These are phyloP conservation scores for Dipodomys spectabilis DNA, from an alignment of 2,113 vertebrate genomes.

Conservation along the genomic window DNA sequence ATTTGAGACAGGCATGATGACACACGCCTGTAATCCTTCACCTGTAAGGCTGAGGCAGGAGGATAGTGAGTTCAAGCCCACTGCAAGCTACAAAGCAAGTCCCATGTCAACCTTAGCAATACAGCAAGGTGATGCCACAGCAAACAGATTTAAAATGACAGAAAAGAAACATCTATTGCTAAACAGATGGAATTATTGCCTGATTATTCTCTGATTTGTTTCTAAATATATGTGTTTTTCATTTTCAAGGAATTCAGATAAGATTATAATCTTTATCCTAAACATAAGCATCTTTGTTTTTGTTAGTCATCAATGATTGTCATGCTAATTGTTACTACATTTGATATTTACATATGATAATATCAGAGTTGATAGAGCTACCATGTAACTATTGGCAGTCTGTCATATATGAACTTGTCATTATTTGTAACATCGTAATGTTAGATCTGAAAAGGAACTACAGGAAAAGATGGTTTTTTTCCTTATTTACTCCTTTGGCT, in stretches of 20 bases:
- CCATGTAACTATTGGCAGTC: not conserved
- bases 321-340: not conserved
- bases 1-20: no score
- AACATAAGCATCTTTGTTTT: not conserved
- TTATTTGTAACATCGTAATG: constrained; percentile 9
- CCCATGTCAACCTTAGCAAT: no score
- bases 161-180: not conserved
- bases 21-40: no score
- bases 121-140: no score
- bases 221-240: no score
- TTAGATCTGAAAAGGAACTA: not conserved
- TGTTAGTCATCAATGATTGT: not conserved
- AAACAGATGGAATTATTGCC: not conserved
- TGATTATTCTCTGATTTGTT: no score
- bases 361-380: not conserved
- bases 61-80: no score
- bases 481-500: not conserved
- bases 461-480: not conserved
- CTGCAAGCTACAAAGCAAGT: no score
- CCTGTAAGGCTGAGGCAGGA: no score
- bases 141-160: no score
- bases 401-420: not conserved
- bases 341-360: not conserved
- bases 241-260: not conserved
- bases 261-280: not conserved